phyloP scores from a whole-genome alignment of 2,113 vertebrate genomes.

The Hypomesus transpacificus region DNA sequence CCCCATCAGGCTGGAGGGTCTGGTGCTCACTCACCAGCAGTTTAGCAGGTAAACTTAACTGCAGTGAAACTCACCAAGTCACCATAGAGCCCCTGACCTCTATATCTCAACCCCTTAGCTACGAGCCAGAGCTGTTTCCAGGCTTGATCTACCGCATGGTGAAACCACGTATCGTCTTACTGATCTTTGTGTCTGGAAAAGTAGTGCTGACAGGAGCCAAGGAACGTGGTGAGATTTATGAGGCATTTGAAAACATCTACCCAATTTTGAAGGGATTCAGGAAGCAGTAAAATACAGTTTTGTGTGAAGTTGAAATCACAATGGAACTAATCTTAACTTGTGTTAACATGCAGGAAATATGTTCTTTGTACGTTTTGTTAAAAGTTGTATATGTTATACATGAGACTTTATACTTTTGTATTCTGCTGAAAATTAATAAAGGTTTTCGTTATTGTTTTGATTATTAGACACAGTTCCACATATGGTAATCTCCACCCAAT shows the following conservation, averaged over 20 bases:
- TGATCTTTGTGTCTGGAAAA: conserved; percentile 97
- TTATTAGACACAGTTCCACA: not conserved
- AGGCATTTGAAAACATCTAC: conserved; percentile 98
- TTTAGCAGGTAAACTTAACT: conserved; percentile 82
- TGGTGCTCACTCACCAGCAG: conserved; percentile 90
- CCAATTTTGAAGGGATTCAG: conserved; percentile 92
- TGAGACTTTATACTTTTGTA: not conserved
- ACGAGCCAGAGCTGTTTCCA: conserved; percentile 95
- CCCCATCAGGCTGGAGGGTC: conserved; percentile 87
- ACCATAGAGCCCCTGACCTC: not conserved
- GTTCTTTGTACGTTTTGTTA: not conserved
- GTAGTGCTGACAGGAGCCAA: conserved; percentile 92
- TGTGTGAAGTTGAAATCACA: not conserved
- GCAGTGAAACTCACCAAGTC: not conserved
- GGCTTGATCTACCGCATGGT: conserved; percentile 98
- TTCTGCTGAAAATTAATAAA: not conserved
- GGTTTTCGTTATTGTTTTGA: not conserved
- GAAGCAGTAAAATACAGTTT: conserved; percentile 69
- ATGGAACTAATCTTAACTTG: not conserved
- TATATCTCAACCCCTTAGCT: conserved; percentile 66
- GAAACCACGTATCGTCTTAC: conserved; percentile 91
- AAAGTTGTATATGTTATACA: not conserved
- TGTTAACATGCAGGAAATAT: not conserved
- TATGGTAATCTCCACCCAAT: conserved; percentile 5
- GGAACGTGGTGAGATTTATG: conserved; percentile 90